Evolutionary conservation across 30 jellyfish, hydroid and myxozoan genomes (phyloP), one percentile per base, ranked within the genome.

Genomic region (Hydra vulgaris): DNA sequence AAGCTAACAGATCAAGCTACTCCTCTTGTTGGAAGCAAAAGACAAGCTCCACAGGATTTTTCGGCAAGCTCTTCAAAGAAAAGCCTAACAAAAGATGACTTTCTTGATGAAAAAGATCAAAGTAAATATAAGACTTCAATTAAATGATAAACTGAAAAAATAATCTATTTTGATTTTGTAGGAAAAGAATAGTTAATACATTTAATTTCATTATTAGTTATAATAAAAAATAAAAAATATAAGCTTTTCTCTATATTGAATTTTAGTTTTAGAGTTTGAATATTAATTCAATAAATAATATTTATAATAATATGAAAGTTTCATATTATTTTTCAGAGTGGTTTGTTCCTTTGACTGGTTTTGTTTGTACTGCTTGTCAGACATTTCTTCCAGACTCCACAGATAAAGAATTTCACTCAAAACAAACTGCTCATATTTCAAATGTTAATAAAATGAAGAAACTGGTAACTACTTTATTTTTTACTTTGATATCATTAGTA

Each of bases 11-110:
- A 21, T 53, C 27, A 7, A 15, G 53, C n/a, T 21, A 71, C 17
- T 53, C 83, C 83, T 27, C 72, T 21, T 23, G 54, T 78, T 53
- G 85, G 85, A 12, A 78, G 54, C 79, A 78, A 78, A 78, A 54
- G 85, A 54, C 24, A 55, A 40, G 85, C 85, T 23, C 27, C 25
- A 8, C 76, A 69, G 15, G 61, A 40, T 12, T 40, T 40, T 40
- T 40, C 12, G 61, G 5, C 61, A 40, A 69, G 76, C 15, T 15
- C 76, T 5, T 5, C 76, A 69, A 69, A 69, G 27, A 69, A 40
- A 40, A 40, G 5, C 5, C 12, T 12, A 3, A 3, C 61, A 40
- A 40, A 40, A 40, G 61, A 40, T 3, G 61, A 40, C 12, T 40
- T 40, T 40, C 61, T 40, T 3, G 5, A 40, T 40, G 61, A 40